A percentile compares a stretch with the other conserved stretches of the same genome.
Conservation (phyloP, 30 jellyfish, hydroid and myxozoan species). For the Aurelia aurita region DNA sequence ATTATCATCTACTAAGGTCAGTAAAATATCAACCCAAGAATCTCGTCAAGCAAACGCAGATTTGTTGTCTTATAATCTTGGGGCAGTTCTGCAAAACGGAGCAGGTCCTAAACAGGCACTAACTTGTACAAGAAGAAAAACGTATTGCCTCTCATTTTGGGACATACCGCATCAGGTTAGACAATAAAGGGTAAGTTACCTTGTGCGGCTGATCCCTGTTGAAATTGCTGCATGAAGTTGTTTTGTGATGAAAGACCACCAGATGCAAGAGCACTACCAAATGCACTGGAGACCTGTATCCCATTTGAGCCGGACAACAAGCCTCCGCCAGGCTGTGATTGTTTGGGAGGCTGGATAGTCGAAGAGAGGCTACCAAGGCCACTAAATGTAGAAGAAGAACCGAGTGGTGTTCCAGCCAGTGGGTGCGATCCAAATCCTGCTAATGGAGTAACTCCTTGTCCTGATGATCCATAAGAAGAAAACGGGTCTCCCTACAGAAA, state of each 20-base stretch:
- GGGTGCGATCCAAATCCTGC: constrained; percentile 77
- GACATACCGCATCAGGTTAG: neutral
- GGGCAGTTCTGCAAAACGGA: too few relatives aligned
- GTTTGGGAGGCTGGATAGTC: constrained; percentile 70
- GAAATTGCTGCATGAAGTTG: constrained; percentile 49
- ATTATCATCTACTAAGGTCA: too few relatives aligned
- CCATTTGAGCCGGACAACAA: constrained; percentile 60
- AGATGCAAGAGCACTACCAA: constrained; percentile 30
- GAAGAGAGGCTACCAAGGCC: constrained; percentile 87
- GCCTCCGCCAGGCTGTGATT: constrained; percentile 46
- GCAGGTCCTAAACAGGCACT: too few relatives aligned
- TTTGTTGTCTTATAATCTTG: too few relatives aligned
- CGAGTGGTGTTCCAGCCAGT: constrained; percentile 82
- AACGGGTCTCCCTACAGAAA: constrained; percentile 55
- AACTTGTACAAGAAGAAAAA: too few relatives aligned
- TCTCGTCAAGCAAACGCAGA: too few relatives aligned
- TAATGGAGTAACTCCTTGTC: constrained; percentile 64
- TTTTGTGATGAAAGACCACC: constrained; percentile 57
- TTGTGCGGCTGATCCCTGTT: constrained; percentile 47
- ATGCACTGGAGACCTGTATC: constrained; percentile 41
- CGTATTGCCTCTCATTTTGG: too few relatives aligned
- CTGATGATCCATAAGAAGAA: constrained; percentile 49
- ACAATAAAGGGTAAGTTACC: constrained; percentile 22
- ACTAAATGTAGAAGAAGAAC: constrained; percentile 70
- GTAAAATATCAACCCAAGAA: too few relatives aligned